Percentiles rank a stretch among this genome's conserved stretches.
Evolutionary conservation across 2,797 vertebrate genomes (phyloP).

Genomic region (Pelochelys cantorii): DNA sequence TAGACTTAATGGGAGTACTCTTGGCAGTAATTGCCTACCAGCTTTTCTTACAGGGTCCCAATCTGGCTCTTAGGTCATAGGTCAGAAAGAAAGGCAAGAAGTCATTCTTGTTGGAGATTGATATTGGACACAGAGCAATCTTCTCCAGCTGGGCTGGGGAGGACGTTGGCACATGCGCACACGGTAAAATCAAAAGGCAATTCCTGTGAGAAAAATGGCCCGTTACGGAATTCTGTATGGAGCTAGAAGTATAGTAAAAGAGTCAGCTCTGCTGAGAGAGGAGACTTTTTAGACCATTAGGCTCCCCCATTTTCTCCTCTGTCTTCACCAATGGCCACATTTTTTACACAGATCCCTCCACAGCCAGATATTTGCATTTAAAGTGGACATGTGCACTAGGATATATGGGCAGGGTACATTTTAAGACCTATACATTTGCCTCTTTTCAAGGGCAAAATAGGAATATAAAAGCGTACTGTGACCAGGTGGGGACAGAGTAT

Average conservation of each 20-base stretch:
- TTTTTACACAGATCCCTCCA: background rate
- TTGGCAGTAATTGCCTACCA: background rate
- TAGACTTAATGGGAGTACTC: background rate
- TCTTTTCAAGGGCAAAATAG: background rate
- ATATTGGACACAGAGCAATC: background rate
- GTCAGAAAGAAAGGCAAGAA: background rate
- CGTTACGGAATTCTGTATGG: background rate
- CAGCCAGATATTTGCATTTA: background rate
- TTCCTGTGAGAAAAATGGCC: background rate
- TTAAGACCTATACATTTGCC: background rate
- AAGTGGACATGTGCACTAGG: background rate
- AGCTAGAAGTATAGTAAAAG: background rate
- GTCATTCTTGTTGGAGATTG: background rate
- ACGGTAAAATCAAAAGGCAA: background rate
- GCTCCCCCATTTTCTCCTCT: background rate
- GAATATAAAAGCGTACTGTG: background rate
- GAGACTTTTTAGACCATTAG: background rate
- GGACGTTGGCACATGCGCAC: background rate
- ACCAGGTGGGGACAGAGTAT: background rate
- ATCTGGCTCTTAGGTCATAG: background rate
- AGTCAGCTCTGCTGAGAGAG: background rate
- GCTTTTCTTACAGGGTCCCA: background rate
- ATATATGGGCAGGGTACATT: background rate
- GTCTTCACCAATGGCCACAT: background rate
- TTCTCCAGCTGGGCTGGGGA: background rate